Conservation (phyloP, 1,140 invertebrate species). For the Neocloeon triangulifer region DNA sequence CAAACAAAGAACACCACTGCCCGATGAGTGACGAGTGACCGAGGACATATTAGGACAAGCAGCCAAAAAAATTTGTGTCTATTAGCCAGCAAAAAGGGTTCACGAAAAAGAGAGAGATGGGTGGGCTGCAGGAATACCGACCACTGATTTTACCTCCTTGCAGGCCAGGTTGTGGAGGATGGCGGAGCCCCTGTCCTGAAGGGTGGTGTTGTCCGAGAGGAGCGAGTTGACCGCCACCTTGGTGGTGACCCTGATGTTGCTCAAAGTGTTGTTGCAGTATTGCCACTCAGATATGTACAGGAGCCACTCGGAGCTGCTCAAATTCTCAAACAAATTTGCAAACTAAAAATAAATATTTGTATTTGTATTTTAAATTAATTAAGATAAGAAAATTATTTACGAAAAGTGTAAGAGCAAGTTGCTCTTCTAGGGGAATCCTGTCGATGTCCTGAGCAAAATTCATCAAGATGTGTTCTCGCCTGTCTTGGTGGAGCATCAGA, state of each 20-base stretch:
- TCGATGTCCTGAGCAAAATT: conserved; percentile 71
- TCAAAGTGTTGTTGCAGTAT: conserved; percentile 42
- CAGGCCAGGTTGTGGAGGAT: conserved; percentile 77
- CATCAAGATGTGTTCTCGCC: conserved; percentile 71
- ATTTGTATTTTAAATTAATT: neutral
- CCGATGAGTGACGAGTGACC: neutral
- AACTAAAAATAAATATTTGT: conserved; percentile 32
- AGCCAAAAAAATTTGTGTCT: no score
- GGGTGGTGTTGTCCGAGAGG: conserved; percentile 40
- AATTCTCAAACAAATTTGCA: conserved; percentile 75
- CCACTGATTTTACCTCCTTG: conserved; percentile 94
- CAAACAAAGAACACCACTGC: conserved; percentile 18
- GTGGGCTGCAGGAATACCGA: conserved; percentile 38
- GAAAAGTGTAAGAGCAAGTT: conserved; percentile 54
- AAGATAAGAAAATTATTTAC: conserved; percentile 28
- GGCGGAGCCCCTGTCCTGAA: conserved; percentile 61
- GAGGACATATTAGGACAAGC: neutral
- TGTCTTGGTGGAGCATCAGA: conserved; percentile 70
- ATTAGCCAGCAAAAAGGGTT: conserved; percentile 2
- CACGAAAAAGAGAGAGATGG: conserved; percentile 3
- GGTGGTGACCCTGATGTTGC: conserved; percentile 75
- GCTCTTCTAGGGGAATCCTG: conserved; percentile 45
- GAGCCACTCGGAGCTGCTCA: conserved; percentile 76
- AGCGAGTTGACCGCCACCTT: conserved; percentile 73
- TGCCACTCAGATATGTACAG: conserved; percentile 83